Evolutionary conservation across 2,888 invertebrate genomes (phyloP), one percentile per base, ranked within the genome.

Genomic region (Steromphala cineraria): DNA sequence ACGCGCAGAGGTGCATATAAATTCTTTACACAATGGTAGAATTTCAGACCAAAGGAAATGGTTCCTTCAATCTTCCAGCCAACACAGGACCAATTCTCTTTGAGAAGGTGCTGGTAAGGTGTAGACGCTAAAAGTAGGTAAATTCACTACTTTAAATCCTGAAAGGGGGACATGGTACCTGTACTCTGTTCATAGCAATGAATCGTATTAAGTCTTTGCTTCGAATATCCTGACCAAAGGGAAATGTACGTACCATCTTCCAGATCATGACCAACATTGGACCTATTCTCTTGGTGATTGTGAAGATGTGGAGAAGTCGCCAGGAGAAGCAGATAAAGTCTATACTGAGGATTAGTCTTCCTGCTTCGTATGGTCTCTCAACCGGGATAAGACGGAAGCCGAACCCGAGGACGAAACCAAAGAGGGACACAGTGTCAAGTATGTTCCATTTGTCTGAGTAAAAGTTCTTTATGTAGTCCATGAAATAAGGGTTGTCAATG

Each of bases 211-310:
- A n/a, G n/a, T n/a, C n/a, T n/a, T n/a, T n/a, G n/a, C n/a, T n/a
- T 36, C 7, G 7, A 2, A 36, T 36, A 36, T 36, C 10, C 13
- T 13, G 46, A 46, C 46, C 46, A 1, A 46, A 10, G 10, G 36
- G 5, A 10, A 46, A 8, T 10, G 46, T 13, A 46, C 75, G 15
- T 75, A 75, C 75, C 75, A 75, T 75, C 24, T 75, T 75, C 75
- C 75, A 53, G 21, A 75, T 75, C 75, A 75, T 75, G 31, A 75
- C 75, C 53, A 75, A 24, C 75, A 75, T 75, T 1, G 75, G 75
- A 19, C 75, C 75, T 17, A 75, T 75, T n/a, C 53, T 52, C 75
- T 75, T 75, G 75, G 52, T 21, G 21, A 53, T 53, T 17, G 75
- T 53, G 53, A 75, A 75, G n/a, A 53, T 53, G 21, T 75, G 53